Percentiles rank a stretch among this genome's conserved stretches.
phyloP scores from a whole-genome alignment of 2,888 invertebrate species.

The Tanytarsus gracilentus region DNA sequence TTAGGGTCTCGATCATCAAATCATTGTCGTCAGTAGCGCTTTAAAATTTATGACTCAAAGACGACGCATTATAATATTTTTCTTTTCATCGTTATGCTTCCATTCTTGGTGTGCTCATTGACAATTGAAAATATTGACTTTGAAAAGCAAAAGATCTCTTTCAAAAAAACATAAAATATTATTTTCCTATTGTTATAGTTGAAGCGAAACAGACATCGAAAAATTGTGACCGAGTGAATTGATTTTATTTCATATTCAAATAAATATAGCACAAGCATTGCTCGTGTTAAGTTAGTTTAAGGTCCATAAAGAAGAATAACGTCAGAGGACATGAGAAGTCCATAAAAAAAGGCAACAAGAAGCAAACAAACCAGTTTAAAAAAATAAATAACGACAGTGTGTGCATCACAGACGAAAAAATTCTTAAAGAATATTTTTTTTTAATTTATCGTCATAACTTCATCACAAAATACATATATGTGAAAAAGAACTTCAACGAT shows the following conservation, averaged over 20 bases:
- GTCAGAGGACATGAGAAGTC: constrained; percentile 16
- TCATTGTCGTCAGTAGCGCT: background rate
- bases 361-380: background rate
- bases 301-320: constrained; percentile 19
- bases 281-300: background rate
- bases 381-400: background rate
- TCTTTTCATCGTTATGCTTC: constrained; percentile 5
- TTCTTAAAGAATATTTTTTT: background rate
- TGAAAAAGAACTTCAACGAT: too few relatives aligned
- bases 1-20: constrained; percentile 18
- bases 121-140: constrained; percentile 10
- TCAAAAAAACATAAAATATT: constrained; percentile 7
- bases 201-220: constrained; percentile 23
- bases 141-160: background rate
- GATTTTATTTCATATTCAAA: background rate
- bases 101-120: constrained; percentile 24
- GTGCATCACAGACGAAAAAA: background rate
- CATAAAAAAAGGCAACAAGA: constrained; percentile 6
- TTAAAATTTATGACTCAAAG: background rate
- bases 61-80: constrained; percentile 3
- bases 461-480: too few relatives aligned
- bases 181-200: constrained; percentile 24
- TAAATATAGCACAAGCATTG: background rate
- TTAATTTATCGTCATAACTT: too few relatives aligned
- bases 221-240: background rate